Evolutionary conservation across 2,888 invertebrate species (phyloP), one percentile per base, ranked within the genome.

Genomic region (Zeuzera pyrina): DNA sequence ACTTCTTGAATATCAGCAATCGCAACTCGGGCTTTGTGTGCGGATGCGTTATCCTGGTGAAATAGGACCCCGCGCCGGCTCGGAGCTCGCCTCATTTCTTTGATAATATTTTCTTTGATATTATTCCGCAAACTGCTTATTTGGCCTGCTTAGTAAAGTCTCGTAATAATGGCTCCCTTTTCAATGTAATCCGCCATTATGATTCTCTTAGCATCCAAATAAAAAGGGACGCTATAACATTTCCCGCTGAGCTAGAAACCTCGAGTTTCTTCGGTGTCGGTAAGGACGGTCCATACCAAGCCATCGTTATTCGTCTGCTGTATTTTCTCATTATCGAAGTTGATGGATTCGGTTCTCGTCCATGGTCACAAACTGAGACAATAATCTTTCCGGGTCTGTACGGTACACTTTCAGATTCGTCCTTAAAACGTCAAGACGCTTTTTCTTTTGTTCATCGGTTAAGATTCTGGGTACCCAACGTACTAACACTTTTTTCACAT

Each of bases 391-490:
- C n/a, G 5, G 19, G 19, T 19, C 19, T 7, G 19, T 8, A 7
- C 8, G 19, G 1, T 19, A 19, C 1, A 7, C 8, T 31, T 34
- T 30, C 12, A 34, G 26, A 36, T 33, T 36, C 15, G 14, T 6
- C 6, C 29, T 38, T 12, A 38, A 41, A 28, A 39, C 42, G 34
- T 43, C 37, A 27, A 39, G 14, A 40, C 36, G 38, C 30, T 41
- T 43, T 12, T 44, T 34, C 34, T 42, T 39, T 38, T 42, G 39
- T 16, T 42, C 34, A 35, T 42, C 41, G 30, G 29, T 41, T 38
- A 42, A 39, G 38, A 43, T 47, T 45, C 33, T 49, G 36, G 42
- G 43, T 19, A 47, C 39, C 39, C 37, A 43, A 36, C 41, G 31
- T 29, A 33, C 34, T 21, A 35, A 41, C 30, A 38, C 36, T 25